Evolutionary conservation across 1,140 invertebrate genomes (phyloP).

Genomic region (Leptestheria dahalacensis): DNA sequence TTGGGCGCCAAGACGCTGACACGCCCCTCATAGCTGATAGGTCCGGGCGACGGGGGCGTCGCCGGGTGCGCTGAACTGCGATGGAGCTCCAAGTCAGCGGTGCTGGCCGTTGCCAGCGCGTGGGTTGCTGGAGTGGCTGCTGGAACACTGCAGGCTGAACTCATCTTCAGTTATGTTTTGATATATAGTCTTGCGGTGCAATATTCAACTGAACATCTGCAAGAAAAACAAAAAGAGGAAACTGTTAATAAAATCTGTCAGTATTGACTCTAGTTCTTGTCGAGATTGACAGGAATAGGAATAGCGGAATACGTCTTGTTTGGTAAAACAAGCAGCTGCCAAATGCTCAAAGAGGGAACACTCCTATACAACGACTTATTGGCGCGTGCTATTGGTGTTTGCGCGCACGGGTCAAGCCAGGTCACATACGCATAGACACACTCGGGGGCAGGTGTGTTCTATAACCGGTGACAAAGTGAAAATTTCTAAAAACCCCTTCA

Average conservation of each 20-base stretch:
- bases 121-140: neutral
- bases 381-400: neutral
- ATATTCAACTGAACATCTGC: neutral
- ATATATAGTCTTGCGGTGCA: neutral
- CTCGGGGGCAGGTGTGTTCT: neutral
- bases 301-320: no score
- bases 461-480: neutral
- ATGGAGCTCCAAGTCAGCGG: neutral
- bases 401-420: neutral
- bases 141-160: conserved; percentile 14
- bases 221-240: neutral
- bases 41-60: neutral
- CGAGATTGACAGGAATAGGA: no score
- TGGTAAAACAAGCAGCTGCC: neutral
- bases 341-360: neutral
- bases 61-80: conserved; percentile 5
- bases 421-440: neutral
- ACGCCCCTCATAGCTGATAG: conserved; percentile 22
- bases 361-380: neutral
- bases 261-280: neutral
- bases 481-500: no score
- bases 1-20: conserved; percentile 20
- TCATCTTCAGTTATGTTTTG: neutral
- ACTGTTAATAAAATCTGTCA: neutral
- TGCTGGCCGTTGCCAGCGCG: neutral